These are phyloP conservation scores for Drosophila buzzatii DNA, from an alignment of 2,888 invertebrate species.

Conservation along the genomic window DNA sequence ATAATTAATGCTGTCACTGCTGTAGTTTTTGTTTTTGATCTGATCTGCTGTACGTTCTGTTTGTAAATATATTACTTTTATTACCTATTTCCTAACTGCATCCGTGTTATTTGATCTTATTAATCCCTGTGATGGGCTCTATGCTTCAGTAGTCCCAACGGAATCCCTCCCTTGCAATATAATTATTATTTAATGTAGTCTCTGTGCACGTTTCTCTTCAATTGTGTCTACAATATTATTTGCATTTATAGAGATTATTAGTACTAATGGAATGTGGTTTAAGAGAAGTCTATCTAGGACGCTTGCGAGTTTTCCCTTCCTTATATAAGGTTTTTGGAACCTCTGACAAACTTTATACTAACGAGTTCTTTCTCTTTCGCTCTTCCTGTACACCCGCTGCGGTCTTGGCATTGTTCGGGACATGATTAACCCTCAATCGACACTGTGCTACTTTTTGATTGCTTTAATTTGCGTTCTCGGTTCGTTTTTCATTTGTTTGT, in stretches of 20 bases:
- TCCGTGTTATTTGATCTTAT: slow-evolving; percentile 48
- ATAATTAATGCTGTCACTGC: slow-evolving; percentile 22
- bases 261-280: neutral
- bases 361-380: slow-evolving; percentile 49
- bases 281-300: neutral
- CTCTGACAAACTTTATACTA: slow-evolving; percentile 35
- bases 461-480: slow-evolving; percentile 68
- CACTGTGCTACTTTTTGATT: slow-evolving; percentile 55
- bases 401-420: slow-evolving; percentile 32
- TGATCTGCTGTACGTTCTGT: slow-evolving; percentile 30
- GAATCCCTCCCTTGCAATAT: neutral
- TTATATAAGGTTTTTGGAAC: neutral
- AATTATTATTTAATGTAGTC: slow-evolving; percentile 5
- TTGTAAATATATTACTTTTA: slow-evolving; percentile 50
- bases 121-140: slow-evolving; percentile 32
- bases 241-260: neutral
- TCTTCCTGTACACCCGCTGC: slow-evolving; percentile 9
- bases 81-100: slow-evolving; percentile 43
- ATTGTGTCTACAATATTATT: neutral
- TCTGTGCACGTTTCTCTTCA: slow-evolving; percentile 1
- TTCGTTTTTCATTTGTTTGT: slow-evolving; percentile 58
- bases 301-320: neutral
- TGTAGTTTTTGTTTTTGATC: slow-evolving; percentile 33
- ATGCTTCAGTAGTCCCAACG: neutral
- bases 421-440: slow-evolving; percentile 27